Conservation (phyloP, 2,888 invertebrate genomes). For the Idaea aversata region DNA sequence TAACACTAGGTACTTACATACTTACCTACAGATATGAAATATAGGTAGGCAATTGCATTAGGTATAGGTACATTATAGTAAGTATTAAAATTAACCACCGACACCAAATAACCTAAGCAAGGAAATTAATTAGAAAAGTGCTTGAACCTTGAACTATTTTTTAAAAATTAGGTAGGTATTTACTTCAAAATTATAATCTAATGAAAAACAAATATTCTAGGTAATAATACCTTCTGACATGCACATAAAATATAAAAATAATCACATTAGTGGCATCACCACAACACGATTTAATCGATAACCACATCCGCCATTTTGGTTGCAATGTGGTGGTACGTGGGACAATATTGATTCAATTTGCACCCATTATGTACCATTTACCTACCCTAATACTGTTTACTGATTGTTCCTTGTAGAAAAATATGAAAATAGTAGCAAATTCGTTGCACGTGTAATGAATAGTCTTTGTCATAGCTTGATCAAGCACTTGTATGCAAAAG, state of each 20-base stretch:
- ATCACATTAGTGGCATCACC: background rate
- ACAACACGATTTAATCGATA: background rate
- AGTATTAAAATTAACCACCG: background rate
- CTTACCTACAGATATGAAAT: too few species aligned
- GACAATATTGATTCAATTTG: background rate
- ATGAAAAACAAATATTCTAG: background rate
- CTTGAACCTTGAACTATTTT: background rate
- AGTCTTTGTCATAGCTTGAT: constrained; percentile 47
- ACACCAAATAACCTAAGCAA: background rate
- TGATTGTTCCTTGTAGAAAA: constrained; percentile 1
- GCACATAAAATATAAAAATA: background rate
- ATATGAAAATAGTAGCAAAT: constrained; percentile 50
- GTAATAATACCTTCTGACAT: background rate
- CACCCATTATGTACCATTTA: background rate
- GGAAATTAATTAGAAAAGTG: background rate
- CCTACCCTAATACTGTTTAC: background rate
- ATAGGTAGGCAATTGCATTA: background rate
- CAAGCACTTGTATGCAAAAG: constrained; percentile 66
- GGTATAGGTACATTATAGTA: background rate
- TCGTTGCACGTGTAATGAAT: constrained; percentile 60
- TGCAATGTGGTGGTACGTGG: background rate
- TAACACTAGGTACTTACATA: background rate
- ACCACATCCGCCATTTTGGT: background rate
- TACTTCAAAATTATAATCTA: background rate
- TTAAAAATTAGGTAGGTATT: background rate